Conservation (phyloP, 2,113 vertebrate species). For the Zootoca vivipara region DNA sequence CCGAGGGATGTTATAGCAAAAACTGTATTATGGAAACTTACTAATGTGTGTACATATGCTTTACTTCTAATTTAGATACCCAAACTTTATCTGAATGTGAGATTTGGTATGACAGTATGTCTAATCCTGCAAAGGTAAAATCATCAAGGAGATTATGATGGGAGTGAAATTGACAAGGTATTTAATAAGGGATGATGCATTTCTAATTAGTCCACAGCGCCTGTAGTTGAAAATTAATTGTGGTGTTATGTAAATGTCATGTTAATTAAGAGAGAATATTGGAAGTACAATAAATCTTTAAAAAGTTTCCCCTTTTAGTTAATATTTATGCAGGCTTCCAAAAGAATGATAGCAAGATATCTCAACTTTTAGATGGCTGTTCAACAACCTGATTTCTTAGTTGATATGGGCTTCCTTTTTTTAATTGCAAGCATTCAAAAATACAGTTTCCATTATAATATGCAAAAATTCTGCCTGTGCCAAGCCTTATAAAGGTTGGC, state of each 20-base stretch:
- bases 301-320: conserved; percentile 57
- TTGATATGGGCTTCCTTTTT: conserved; percentile 40
- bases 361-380: conserved; percentile 54
- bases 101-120: conserved; percentile 3
- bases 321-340: conserved; percentile 53
- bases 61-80: conserved; percentile 10
- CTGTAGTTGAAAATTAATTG: conserved; percentile 72
- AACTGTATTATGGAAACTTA: background rate
- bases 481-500: background rate
- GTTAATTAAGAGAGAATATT: conserved; percentile 73
- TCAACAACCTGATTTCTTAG: conserved; percentile 59
- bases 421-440: background rate
- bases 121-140: conserved; percentile 51
- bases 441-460: background rate
- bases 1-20: background rate
- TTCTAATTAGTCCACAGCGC: conserved; percentile 69
- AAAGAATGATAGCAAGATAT: conserved; percentile 49
- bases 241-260: conserved; percentile 76
- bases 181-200: conserved; percentile 66
- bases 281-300: conserved; percentile 67
- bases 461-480: background rate
- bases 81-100: conserved; percentile 5
- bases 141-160: conserved; percentile 46
- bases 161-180: conserved; percentile 64
- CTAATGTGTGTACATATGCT: background rate